Evolutionary conservation across 2,797 vertebrate genomes (phyloP).

Genomic region (Lepidocolaptes lacrymiger): DNA sequence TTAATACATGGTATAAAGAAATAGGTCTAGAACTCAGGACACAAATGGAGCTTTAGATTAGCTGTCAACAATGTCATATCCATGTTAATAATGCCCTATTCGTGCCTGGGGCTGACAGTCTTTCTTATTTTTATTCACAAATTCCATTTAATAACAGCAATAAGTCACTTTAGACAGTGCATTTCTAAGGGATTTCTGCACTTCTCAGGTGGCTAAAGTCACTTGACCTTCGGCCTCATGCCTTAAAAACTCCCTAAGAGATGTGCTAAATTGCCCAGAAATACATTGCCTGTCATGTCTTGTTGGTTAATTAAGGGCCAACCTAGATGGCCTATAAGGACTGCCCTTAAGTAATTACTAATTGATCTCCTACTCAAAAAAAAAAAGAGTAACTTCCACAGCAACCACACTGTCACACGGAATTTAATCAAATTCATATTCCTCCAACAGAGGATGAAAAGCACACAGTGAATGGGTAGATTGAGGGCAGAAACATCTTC

Average conservation of each 20-base stretch:
- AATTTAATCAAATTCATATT: constrained; percentile 59
- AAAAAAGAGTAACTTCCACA: constrained; percentile 67
- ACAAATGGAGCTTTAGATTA: constrained; percentile 66
- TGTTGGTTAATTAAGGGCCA: constrained; percentile 82
- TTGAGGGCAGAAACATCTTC: neutral
- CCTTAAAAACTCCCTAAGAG: constrained; percentile 79
- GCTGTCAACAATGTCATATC: constrained; percentile 68
- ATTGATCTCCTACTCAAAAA: constrained; percentile 68
- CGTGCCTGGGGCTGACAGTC: constrained; percentile 66
- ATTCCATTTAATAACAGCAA: constrained; percentile 68
- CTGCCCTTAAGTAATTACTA: constrained; percentile 74
- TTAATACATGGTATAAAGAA: constrained; percentile 18
- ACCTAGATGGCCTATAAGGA: constrained; percentile 65
- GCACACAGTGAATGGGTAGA: neutral
- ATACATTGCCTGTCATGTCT: constrained; percentile 80
- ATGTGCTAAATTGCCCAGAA: constrained; percentile 82
- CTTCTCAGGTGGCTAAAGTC: constrained; percentile 82
- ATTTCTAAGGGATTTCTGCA: constrained; percentile 77
- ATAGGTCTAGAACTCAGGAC: constrained; percentile 17
- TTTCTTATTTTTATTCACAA: constrained; percentile 68
- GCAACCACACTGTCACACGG: constrained; percentile 41
- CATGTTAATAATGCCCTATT: constrained; percentile 51
- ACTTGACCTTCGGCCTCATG: constrained; percentile 78
- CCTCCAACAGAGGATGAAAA: constrained; percentile 15
- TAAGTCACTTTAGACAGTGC: constrained; percentile 70